Evolutionary conservation across 1,140 invertebrate genomes (phyloP).

Genomic region (Penaeus japonicus): DNA sequence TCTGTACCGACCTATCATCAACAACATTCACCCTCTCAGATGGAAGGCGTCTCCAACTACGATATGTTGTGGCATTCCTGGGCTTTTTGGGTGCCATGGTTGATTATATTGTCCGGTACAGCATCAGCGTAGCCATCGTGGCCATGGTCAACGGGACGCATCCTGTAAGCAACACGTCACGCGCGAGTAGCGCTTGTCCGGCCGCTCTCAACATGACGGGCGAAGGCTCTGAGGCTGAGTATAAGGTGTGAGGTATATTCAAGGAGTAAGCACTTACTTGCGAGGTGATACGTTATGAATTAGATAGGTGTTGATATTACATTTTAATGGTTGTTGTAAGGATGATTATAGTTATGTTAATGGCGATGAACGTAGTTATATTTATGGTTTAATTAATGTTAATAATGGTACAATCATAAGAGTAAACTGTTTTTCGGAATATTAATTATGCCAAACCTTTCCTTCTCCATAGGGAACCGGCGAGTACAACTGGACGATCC

Average conservation of each 20-base stretch:
- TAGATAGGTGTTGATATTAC: no score
- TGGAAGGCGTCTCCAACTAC: background rate
- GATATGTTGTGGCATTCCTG: background rate
- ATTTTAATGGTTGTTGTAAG: no score
- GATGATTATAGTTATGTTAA: no score
- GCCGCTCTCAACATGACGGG: background rate
- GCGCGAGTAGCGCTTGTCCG: background rate
- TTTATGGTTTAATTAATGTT: no score
- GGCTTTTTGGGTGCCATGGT: background rate
- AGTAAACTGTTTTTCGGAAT: no score
- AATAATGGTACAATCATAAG: no score
- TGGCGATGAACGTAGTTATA: no score
- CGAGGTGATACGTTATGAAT: no score
- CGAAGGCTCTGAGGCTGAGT: background rate
- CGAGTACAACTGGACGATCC: constrained; percentile 19
- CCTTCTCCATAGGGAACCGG: background rate
- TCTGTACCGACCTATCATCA: no score
- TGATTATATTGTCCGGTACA: background rate
- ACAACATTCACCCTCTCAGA: background rate
- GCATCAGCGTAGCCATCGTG: constrained; percentile 31
- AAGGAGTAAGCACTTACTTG: no score
- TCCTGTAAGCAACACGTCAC: background rate
- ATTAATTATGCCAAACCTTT: background rate
- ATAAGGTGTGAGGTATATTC: no score
- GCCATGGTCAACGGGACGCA: constrained; percentile 16